These are phyloP conservation scores for Thecocarcelia acutangulata DNA, from an alignment of 2,888 invertebrate species.

Conservation along the genomic window DNA sequence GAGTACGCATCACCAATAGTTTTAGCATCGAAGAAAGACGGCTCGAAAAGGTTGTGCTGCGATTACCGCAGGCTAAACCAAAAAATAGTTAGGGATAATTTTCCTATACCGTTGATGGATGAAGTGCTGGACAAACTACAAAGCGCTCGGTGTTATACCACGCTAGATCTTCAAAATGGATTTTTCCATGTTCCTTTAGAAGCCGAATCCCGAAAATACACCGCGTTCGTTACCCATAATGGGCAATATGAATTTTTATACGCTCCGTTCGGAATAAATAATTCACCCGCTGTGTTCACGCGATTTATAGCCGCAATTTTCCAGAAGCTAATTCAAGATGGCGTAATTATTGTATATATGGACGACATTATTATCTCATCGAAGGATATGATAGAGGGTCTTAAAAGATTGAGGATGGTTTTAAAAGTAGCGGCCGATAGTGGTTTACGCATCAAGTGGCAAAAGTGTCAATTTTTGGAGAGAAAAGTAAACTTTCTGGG, in stretches of 20 bases:
- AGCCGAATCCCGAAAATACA: slow-evolving; percentile 67
- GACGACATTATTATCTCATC: too few species aligned
- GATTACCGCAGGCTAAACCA: slow-evolving; percentile 55
- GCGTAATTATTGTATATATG: too few species aligned
- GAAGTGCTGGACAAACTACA: slow-evolving; percentile 61
- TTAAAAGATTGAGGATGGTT: slow-evolving; percentile 18
- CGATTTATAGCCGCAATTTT: slow-evolving; percentile 18
- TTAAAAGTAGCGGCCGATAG: slow-evolving; percentile 26
- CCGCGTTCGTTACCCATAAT: slow-evolving; percentile 69
- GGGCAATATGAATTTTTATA: slow-evolving; percentile 62
- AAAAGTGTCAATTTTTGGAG: slow-evolving; percentile 63
- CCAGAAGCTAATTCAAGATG: slow-evolving; percentile 16
- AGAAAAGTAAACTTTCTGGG: slow-evolving; percentile 41
- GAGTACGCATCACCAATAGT: too few species aligned
- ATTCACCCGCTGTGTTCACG: slow-evolving; percentile 40
- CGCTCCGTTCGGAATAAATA: slow-evolving; percentile 55
- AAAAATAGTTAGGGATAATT: slow-evolving; percentile 58
- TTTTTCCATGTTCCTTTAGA: slow-evolving; percentile 39
- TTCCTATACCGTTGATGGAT: slow-evolving; percentile 64
- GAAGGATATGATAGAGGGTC: too few species aligned
- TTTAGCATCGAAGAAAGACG: slow-evolving; percentile 65
- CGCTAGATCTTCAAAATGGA: slow-evolving; percentile 47
- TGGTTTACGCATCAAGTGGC: slow-evolving; percentile 63
- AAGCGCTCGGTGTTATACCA: slow-evolving; percentile 45
- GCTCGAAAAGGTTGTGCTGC: slow-evolving; percentile 57